Conservation (phyloP, 2,888 invertebrate genomes). For the Stenichneumon culpator region DNA sequence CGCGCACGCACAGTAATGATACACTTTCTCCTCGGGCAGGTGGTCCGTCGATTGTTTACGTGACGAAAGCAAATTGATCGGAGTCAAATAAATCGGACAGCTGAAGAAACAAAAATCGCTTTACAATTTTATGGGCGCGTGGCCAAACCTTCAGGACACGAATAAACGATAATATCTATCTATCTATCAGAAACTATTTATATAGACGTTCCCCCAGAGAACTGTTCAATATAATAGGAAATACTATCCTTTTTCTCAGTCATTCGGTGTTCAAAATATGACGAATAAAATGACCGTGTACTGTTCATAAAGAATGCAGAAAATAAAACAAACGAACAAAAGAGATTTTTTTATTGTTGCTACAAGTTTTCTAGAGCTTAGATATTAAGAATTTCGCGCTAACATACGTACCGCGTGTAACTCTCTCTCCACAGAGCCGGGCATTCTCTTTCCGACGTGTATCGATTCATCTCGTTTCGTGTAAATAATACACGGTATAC, state of each 20-base stretch:
- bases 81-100: neutral
- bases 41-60: constrained; percentile 42
- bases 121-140: too few relatives aligned
- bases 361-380: constrained; percentile 23
- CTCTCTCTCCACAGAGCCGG: neutral
- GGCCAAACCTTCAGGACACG: too few relatives aligned
- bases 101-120: neutral
- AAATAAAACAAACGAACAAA: too few relatives aligned
- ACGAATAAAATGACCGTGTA: too few relatives aligned
- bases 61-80: neutral
- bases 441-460: constrained; percentile 35
- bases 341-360: neutral
- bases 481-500: neutral
- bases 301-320: too few relatives aligned
- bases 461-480: constrained; percentile 47
- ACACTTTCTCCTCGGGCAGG: constrained; percentile 60
- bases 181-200: too few relatives aligned
- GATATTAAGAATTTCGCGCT: constrained; percentile 36
- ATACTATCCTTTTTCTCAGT: too few relatives aligned
- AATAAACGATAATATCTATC: too few relatives aligned
- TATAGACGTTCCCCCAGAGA: too few relatives aligned
- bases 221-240: too few relatives aligned
- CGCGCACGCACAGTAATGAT: constrained; percentile 19
- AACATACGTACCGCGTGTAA: neutral
- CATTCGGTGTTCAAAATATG: too few relatives aligned